phyloP scores from a whole-genome alignment of 1,140 invertebrate species.

The Papilio machaon region DNA sequence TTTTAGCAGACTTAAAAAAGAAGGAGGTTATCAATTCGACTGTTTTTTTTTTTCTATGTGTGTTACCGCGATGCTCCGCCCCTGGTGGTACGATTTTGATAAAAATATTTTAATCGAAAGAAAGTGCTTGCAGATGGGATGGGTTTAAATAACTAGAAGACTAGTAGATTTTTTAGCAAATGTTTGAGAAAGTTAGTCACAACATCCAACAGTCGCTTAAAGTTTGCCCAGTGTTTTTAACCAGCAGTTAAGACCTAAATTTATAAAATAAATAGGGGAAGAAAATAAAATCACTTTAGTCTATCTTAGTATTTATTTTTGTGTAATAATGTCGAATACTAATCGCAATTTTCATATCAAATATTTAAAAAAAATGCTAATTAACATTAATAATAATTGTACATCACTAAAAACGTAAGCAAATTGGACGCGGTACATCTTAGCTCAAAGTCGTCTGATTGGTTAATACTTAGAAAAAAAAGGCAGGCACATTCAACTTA shows the following conservation, averaged over 20 bases:
- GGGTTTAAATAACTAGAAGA: too few relatives aligned
- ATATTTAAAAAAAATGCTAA: slow-evolving; percentile 72
- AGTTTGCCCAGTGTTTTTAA: too few relatives aligned
- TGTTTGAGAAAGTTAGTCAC: too few relatives aligned
- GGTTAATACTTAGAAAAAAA: slow-evolving; percentile 51
- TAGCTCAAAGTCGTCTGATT: slow-evolving; percentile 45
- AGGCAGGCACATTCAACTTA: slow-evolving; percentile 74
- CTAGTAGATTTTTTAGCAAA: too few relatives aligned
- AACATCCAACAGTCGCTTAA: too few relatives aligned
- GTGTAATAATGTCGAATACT: slow-evolving; percentile 76
- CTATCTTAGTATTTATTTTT: slow-evolving; percentile 74
- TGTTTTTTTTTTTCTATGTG: too few relatives aligned
- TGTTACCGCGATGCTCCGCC: too few relatives aligned
- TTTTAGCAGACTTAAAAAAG: too few relatives aligned
- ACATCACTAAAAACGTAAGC: slow-evolving; percentile 68
- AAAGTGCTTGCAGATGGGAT: too few relatives aligned
- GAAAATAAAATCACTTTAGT: slow-evolving; percentile 51
- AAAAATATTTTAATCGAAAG: too few relatives aligned
- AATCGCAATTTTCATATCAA: slow-evolving; percentile 76
- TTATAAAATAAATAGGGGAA: background rate
- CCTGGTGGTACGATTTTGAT: too few relatives aligned
- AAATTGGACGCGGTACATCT: slow-evolving; percentile 53
- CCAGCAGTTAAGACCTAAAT: background rate
- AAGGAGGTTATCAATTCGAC: too few relatives aligned
- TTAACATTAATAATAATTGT: slow-evolving; percentile 71